Evolutionary conservation across 2,797 vertebrate species (phyloP).

Genomic region (Acipenser transmontanus): DNA sequence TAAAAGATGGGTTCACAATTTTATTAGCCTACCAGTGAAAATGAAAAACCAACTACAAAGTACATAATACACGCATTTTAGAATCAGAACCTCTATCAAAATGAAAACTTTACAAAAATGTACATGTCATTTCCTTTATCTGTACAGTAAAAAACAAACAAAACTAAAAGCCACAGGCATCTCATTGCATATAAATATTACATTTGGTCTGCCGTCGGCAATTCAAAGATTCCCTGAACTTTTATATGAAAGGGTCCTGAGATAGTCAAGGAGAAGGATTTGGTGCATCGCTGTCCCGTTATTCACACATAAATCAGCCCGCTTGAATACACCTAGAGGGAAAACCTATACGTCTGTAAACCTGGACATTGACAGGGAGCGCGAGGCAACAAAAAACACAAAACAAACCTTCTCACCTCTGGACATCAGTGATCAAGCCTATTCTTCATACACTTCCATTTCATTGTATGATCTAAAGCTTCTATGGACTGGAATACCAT

Average conservation of each 20-base stretch:
- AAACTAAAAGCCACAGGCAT: conserved; percentile 29
- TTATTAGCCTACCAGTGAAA: conserved; percentile 28
- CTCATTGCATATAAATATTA: conserved; percentile 66
- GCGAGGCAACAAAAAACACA: no score
- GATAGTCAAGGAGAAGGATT: conserved; percentile 21
- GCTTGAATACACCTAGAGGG: no score
- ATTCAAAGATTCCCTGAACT: conserved; percentile 62
- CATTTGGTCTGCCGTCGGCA: conserved; percentile 58
- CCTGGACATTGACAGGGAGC: no score
- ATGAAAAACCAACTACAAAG: conserved; percentile 27
- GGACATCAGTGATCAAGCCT: no score
- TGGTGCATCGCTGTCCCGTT: background rate
- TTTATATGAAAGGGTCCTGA: conserved; percentile 59
- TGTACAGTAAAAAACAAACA: conserved; percentile 56
- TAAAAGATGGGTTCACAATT: conserved; percentile 14
- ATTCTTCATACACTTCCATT: no score
- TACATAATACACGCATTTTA: conserved; percentile 18
- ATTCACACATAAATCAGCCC: no score
- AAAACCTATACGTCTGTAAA: no score
- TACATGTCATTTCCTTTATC: conserved; percentile 37
- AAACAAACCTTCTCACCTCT: no score
- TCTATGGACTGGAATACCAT: no score
- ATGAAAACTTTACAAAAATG: conserved; percentile 53
- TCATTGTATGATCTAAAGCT: no score
- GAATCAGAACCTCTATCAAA: conserved; percentile 24